A percentile compares a stretch with the other conserved stretches of the same genome.
Conservation (phyloP, 1,140 invertebrate species). For the Scaptomyza hsui region DNA sequence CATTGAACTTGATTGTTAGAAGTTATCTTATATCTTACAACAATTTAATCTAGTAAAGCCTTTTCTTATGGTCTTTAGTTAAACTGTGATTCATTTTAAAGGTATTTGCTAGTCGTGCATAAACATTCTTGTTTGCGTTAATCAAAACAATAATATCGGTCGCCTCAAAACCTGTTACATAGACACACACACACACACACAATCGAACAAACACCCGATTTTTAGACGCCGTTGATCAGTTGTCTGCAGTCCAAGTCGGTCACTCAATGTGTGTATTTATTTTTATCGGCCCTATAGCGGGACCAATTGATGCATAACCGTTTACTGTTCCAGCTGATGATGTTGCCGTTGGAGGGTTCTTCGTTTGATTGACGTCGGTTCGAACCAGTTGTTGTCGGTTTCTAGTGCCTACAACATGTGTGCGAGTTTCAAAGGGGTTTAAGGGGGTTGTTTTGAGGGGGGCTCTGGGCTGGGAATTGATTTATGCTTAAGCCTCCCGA, state of each 20-base stretch:
- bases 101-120: too few species aligned
- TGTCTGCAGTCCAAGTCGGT: conserved; percentile 1
- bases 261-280: conserved; percentile 1
- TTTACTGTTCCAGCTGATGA: conserved; percentile 30
- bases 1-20: too few species aligned
- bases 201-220: neutral
- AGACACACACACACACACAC: neutral
- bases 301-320: conserved; percentile 34
- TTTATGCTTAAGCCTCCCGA: conserved; percentile 57
- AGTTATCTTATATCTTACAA: too few species aligned
- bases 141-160: too few species aligned
- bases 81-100: too few species aligned
- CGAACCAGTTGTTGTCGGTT: conserved; percentile 57
- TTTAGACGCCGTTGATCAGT: too few species aligned
- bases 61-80: too few species aligned
- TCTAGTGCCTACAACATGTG: neutral
- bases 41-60: too few species aligned
- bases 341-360: conserved; percentile 38
- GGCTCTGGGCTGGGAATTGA: conserved; percentile 51
- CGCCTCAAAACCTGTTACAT: neutral
- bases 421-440: neutral
- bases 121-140: too few species aligned
- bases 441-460: neutral
- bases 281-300: conserved; percentile 18
- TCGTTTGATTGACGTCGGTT: conserved; percentile 60